Base-by-base conservation (phyloP, 2,888 invertebrate genomes). In the Dysmachus trigonus region DNA sequence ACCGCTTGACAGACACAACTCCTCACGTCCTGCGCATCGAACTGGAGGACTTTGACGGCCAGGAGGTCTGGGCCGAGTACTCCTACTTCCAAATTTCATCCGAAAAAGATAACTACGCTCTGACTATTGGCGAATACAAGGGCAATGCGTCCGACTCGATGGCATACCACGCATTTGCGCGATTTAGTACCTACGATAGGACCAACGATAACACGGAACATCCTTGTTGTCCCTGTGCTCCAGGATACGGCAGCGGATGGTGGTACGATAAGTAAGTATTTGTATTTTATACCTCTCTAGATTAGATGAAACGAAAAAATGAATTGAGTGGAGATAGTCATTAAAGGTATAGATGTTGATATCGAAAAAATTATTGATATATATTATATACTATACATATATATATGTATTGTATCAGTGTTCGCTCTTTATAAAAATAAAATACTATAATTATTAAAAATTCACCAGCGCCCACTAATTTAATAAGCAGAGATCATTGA, bases 181-280 rank as follows among this genome's bases (percentile, higher is more conserved):
- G 88, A 92, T 94, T 92, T 77, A 90, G 90, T 85, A 90, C 91
- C 0, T 90, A 89, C 71, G 91, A 92, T 86, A 89, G 90, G 6
- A 93, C 92, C 47, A 93, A 93, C 89, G 93, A 94, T 88, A 90
- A 92, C 30, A 93, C 93, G 13, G 93, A 93, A 0, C 90, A 91
- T 18, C 91, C 91, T 0, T 93, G 94, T 88, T 93, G 93, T 89
- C 93, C 93, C 22, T 94, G 94, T 89, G 93, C 93, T 0, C 90
- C 92, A 27, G 92, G 93, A 1, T 94, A 93, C 90, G 93, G 93
- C 0, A 93, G 93, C 27, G 94, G 94, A 10, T 94, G 94, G 94
- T 94, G 94, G 94, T 94, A 93, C 89, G 93, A 93, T 89, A 93
- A 92, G 93, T 94, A 89, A 88, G 90, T 22, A 15, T 47, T 71